Conservation (phyloP, 1,140 invertebrate genomes). For the Pissodes strobi region DNA sequence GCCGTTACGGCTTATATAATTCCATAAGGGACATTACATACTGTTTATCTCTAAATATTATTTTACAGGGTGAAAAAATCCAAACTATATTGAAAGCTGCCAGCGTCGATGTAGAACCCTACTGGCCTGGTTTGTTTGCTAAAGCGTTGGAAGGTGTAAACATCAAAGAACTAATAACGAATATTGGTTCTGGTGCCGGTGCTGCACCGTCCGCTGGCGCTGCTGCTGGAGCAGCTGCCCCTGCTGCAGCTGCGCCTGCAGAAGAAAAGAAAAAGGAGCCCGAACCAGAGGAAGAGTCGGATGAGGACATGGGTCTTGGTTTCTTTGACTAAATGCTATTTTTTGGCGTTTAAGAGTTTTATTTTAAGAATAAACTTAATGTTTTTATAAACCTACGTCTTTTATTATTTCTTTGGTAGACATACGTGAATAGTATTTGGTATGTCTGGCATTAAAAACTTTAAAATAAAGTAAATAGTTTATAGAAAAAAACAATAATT, state of each 20-base stretch:
- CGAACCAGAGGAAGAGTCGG: constrained; percentile 83
- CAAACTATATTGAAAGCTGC: constrained; percentile 96
- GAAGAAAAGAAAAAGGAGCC: constrained; percentile 83
- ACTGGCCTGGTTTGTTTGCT: constrained; percentile 98
- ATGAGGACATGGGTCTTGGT: constrained; percentile 96
- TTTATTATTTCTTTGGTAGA: background rate
- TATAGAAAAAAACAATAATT: no score
- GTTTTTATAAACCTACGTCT: background rate
- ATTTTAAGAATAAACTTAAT: constrained; percentile 50
- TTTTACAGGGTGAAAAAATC: constrained; percentile 92
- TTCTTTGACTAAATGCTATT: constrained; percentile 70
- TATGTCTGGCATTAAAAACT: no score
- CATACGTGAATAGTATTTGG: background rate
- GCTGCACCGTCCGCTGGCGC: constrained; percentile 60
- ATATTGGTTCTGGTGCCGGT: constrained; percentile 91
- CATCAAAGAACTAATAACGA: constrained; percentile 92
- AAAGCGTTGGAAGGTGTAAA: constrained; percentile 95
- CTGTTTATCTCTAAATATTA: constrained; percentile 9
- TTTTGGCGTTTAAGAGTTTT: constrained; percentile 42
- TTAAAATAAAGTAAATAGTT: no score
- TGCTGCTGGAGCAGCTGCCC: constrained; percentile 64
- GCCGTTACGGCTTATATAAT: no score
- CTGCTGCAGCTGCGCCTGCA: constrained; percentile 69
- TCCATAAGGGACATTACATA: background rate
- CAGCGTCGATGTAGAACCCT: constrained; percentile 94